phyloP scores from a whole-genome alignment of 2,888 invertebrate species.

The Rotaria sp. region DNA sequence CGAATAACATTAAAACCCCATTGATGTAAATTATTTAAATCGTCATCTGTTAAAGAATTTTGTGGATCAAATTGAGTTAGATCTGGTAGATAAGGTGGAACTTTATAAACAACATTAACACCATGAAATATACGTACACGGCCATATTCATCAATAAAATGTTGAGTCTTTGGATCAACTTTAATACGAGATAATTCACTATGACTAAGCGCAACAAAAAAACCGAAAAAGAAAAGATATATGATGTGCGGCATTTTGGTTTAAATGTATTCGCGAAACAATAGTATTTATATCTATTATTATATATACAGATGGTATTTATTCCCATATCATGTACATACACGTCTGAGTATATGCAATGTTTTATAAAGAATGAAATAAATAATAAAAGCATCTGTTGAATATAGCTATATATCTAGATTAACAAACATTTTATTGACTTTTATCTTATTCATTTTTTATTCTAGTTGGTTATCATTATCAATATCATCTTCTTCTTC shows the following conservation, averaged over 20 bases:
- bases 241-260: background rate
- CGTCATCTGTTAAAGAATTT: conserved; percentile 44
- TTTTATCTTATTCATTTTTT: too few relatives aligned
- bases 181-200: background rate
- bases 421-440: too few relatives aligned
- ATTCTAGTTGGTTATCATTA: too few relatives aligned
- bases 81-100: conserved; percentile 43
- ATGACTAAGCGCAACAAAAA: background rate
- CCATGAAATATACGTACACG: conserved; percentile 46
- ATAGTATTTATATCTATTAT: background rate
- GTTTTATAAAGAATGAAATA: background rate
- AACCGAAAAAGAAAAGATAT: background rate
- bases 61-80: conserved; percentile 13
- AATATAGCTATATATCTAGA: too few relatives aligned
- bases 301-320: background rate
- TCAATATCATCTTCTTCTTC: too few relatives aligned
- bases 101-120: conserved; percentile 45
- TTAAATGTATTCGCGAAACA: background rate
- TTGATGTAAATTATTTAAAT: conserved; percentile 42
- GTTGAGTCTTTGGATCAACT: conserved; percentile 31
- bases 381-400: too few relatives aligned
- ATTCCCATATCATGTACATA: background rate
- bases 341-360: background rate
- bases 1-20: conserved; percentile 49
- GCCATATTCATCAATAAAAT: conserved; percentile 44